phyloP scores from a whole-genome alignment of 2,888 invertebrate species.

The Cheilosia variabilis region DNA sequence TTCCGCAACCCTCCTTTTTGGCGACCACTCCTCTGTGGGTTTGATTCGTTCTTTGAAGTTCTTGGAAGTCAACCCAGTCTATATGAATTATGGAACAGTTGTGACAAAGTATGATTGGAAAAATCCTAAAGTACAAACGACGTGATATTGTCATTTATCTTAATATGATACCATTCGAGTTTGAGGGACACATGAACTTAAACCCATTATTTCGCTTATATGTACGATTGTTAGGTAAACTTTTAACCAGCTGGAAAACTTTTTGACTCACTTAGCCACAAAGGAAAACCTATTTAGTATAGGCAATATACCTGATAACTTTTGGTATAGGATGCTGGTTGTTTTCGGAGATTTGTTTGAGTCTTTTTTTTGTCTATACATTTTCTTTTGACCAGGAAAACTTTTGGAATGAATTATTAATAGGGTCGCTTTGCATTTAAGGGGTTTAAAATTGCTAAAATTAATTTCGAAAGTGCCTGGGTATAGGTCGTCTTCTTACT shows the following conservation, averaged over 20 bases:
- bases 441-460: background rate
- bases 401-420: conserved; percentile 42
- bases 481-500: background rate
- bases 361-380: background rate
- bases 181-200: no score
- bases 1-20: background rate
- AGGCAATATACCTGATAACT: conserved; percentile 12
- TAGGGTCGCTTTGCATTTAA: conserved; percentile 7
- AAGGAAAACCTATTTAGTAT: background rate
- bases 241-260: conserved; percentile 11
- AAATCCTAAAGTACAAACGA: no score
- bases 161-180: no score
- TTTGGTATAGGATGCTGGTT: conserved; percentile 1
- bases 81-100: no score
- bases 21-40: background rate
- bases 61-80: no score
- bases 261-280: background rate
- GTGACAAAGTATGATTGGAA: no score
- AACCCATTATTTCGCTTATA: background rate
- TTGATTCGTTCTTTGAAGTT: background rate
- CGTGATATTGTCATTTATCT: no score
- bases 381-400: background rate
- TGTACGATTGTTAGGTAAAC: conserved; percentile 16
- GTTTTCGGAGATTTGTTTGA: conserved; percentile 3
- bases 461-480: conserved; percentile 1